Evolutionary conservation across 2,888 invertebrate species (phyloP).

Genomic region (Catonia carolina): DNA sequence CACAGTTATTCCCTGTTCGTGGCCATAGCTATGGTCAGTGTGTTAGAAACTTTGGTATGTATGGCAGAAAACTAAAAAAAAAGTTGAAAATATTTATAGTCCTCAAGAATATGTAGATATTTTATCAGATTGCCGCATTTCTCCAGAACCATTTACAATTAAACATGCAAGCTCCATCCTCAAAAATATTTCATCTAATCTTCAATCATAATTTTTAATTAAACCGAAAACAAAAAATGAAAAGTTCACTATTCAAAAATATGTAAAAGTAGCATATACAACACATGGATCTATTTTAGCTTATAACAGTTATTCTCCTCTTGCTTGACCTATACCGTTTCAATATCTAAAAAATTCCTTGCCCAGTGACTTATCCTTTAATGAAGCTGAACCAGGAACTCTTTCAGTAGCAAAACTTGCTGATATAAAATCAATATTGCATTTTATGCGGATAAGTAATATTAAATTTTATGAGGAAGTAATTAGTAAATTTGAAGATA

Average conservation of each 20-base stretch:
- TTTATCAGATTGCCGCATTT: not conserved
- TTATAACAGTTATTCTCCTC: no score
- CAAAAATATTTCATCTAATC: not conserved
- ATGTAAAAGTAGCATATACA: not conserved
- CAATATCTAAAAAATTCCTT: no score
- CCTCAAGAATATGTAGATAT: not conserved
- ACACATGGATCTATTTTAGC: not conserved
- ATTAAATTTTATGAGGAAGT: no score
- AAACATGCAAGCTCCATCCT: not conserved
- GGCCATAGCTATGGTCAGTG: not conserved
- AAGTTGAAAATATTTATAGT: not conserved
- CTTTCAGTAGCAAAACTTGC: no score
- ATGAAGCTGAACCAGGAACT: no score
- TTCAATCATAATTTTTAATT: not conserved
- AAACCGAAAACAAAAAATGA: not conserved
- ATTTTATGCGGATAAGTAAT: no score
- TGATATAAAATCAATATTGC: no score
- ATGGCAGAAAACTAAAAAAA: not conserved
- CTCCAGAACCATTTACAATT: not conserved
- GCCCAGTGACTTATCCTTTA: no score
- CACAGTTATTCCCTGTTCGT: not conserved
- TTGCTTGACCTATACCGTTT: no score
- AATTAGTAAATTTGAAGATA: no score
- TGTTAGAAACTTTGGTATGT: not conserved
- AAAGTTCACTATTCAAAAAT: not conserved